Conservation (phyloP, 2,797 vertebrate species). For the Taenioides sp. region DNA sequence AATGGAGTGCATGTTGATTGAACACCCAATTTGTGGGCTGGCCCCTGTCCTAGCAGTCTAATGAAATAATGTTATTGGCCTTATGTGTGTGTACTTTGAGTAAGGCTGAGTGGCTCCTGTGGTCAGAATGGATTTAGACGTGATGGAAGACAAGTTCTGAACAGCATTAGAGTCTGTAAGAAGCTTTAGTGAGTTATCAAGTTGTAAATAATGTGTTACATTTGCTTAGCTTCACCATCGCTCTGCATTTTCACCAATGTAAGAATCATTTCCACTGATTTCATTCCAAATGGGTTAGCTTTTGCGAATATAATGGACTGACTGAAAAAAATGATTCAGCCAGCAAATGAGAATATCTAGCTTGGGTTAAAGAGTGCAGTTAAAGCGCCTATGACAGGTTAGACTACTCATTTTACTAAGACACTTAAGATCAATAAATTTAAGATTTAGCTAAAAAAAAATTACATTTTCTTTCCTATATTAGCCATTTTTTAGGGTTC, state of each 20-base stretch:
- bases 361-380: neutral
- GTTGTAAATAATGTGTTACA: neutral
- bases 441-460: no score
- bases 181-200: slow-evolving; percentile 6
- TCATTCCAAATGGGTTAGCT: no score
- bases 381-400: neutral
- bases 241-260: no score
- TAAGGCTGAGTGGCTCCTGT: slow-evolving; percentile 45
- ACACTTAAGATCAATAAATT: no score
- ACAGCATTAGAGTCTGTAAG: slow-evolving; percentile 16
- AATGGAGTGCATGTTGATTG: slow-evolving; percentile 33
- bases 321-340: no score
- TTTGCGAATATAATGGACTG: no score
- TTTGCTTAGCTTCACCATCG: no score
- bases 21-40: slow-evolving; percentile 41
- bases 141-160: slow-evolving; percentile 29
- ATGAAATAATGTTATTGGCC: slow-evolving; percentile 39
- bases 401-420: no score
- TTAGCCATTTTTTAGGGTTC: no score
- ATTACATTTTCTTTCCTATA: no score
- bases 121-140: slow-evolving; percentile 32
- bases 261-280: no score
- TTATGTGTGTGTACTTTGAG: slow-evolving; percentile 35
- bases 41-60: slow-evolving; percentile 24
- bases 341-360: neutral